Evolutionary conservation across 2,113 vertebrate genomes (phyloP).

Genomic region (Heterocephalus glaber): DNA sequence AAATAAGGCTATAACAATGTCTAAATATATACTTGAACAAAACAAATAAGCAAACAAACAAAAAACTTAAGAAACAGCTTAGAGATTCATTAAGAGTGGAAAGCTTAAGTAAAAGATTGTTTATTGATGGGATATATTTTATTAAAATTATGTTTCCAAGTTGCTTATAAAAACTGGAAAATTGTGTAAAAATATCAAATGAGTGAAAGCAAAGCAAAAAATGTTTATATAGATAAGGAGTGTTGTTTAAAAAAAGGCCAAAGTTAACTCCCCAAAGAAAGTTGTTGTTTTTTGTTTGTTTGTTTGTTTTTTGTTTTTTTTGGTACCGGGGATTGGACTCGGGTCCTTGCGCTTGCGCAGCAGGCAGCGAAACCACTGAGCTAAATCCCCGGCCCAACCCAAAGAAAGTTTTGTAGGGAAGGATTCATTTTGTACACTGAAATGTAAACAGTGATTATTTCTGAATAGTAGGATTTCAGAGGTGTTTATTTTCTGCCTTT

Average conservation of each 20-base stretch:
- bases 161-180: constrained; percentile 14
- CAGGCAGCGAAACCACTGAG: too few relatives aligned
- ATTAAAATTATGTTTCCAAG: constrained; percentile 8
- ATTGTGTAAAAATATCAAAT: constrained; percentile 1
- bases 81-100: background rate
- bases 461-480: background rate
- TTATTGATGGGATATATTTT: background rate
- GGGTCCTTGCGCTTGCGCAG: too few relatives aligned
- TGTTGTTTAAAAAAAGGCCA: background rate
- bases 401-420: constrained; percentile 8
- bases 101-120: background rate
- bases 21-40: too few relatives aligned
- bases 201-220: background rate
- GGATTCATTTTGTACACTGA: background rate
- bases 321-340: too few relatives aligned
- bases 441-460: background rate
- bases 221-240: background rate
- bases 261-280: constrained; percentile 34
- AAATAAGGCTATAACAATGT: too few relatives aligned
- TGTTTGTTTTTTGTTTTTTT: too few relatives aligned
- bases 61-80: constrained; percentile 29
- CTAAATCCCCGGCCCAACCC: too few relatives aligned
- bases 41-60: background rate
- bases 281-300: too few relatives aligned
- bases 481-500: constrained; percentile 49